phyloP scores from a whole-genome alignment of 2,113 vertebrate species.

The Erythrocercus mccallii region DNA sequence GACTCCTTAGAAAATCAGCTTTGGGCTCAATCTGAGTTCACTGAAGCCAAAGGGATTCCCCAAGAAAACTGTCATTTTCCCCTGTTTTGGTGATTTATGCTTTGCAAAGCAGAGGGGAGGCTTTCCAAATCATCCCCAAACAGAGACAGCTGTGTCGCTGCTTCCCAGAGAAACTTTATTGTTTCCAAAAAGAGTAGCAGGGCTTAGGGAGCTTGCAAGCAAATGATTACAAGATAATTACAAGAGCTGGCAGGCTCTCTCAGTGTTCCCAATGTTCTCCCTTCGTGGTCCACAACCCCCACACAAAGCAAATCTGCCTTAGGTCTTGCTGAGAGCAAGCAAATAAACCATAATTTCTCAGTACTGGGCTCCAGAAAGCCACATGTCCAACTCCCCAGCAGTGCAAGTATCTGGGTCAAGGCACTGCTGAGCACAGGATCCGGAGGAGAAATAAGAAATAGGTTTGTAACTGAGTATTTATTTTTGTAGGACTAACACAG shows the following conservation, averaged over 20 bases:
- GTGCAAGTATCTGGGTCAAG: background rate
- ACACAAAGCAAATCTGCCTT: background rate
- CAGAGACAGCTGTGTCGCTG: background rate
- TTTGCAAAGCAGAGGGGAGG: conserved; percentile 8
- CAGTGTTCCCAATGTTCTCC: background rate
- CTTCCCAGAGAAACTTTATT: background rate
- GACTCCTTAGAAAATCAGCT: background rate
- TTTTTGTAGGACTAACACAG: background rate
- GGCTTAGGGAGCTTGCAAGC: background rate
- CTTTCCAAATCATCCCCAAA: background rate
- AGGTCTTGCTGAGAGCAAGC: background rate
- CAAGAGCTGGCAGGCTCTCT: background rate
- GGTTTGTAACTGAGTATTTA: background rate
- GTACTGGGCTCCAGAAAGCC: background rate
- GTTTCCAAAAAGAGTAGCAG: conserved; percentile 27
- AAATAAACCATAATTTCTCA: background rate
- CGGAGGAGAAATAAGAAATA: background rate
- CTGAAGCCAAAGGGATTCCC: conserved; percentile 30
- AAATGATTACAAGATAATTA: conserved; percentile 34
- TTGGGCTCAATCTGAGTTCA: background rate
- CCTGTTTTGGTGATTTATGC: background rate
- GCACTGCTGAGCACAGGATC: background rate
- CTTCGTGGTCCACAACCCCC: background rate
- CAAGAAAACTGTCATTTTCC: background rate
- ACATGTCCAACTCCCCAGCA: background rate